These are phyloP conservation scores for Salarias fasciatus DNA, from an alignment of 2,797 vertebrate genomes.

Conservation along the genomic window DNA sequence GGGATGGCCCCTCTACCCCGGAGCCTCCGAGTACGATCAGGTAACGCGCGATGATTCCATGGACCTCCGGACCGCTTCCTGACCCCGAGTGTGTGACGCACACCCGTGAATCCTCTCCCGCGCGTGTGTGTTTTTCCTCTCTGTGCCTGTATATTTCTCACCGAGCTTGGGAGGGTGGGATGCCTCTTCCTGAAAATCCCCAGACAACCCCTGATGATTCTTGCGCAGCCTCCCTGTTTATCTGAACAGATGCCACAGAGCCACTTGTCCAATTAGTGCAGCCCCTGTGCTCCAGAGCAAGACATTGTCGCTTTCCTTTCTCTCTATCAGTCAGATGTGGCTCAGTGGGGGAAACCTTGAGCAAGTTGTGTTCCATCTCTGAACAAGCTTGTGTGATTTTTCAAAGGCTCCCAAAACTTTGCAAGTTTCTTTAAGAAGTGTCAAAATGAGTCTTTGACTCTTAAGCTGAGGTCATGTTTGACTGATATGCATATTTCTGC, in stretches of 20 bases:
- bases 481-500: slow-evolving; percentile 15
- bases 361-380: slow-evolving; percentile 52
- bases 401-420: slow-evolving; percentile 32
- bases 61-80: slow-evolving; percentile 6
- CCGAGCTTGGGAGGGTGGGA: slow-evolving; percentile 39
- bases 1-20: slow-evolving; percentile 97
- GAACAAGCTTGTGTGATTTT: slow-evolving; percentile 59
- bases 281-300: slow-evolving; percentile 75
- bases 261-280: slow-evolving; percentile 81
- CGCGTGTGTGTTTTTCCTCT: slow-evolving; percentile 2
- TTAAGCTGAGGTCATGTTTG: slow-evolving; percentile 49
- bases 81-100: slow-evolving; percentile 5
- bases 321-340: slow-evolving; percentile 56
- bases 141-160: slow-evolving; percentile 7
- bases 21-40: slow-evolving; percentile 94
- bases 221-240: slow-evolving; percentile 70
- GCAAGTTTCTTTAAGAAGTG: slow-evolving; percentile 54
- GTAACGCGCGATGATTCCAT: slow-evolving; percentile 47
- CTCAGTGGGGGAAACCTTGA: slow-evolving; percentile 62
- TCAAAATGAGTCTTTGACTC: slow-evolving; percentile 47
- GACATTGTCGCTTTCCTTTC: slow-evolving; percentile 58
- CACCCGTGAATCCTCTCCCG: not conserved
- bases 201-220: slow-evolving; percentile 65
- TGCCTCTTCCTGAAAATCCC: slow-evolving; percentile 53
- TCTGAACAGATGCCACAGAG: slow-evolving; percentile 81